These are phyloP conservation scores for Drosophila austrosaltans DNA, from an alignment of 2,888 invertebrate species.

Conservation along the genomic window DNA sequence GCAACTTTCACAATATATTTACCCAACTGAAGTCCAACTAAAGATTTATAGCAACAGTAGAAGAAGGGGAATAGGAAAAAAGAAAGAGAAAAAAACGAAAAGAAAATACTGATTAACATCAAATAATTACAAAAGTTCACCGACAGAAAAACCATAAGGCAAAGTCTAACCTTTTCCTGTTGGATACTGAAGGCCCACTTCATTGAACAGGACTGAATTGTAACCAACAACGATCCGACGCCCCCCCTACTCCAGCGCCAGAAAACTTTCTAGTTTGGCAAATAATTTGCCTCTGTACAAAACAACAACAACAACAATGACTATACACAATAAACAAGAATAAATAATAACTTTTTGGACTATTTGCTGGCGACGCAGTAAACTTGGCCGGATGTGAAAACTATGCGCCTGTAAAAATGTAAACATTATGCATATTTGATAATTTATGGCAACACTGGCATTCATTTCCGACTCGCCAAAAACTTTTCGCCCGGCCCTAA, in stretches of 20 bases:
- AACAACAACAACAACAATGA: constrained; percentile 15
- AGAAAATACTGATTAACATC: constrained; percentile 71
- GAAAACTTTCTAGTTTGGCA: constrained; percentile 67
- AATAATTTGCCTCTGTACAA: constrained; percentile 76
- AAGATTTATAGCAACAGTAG: constrained; percentile 67
- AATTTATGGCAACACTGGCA: constrained; percentile 82
- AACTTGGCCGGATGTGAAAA: constrained; percentile 60
- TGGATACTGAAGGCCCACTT: constrained; percentile 51
- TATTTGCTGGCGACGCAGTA: constrained; percentile 71
- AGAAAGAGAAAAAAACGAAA: neutral
- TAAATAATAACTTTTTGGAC: constrained; percentile 69
- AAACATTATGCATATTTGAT: constrained; percentile 80
- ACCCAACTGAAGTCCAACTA: constrained; percentile 11
- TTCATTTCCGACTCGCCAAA: constrained; percentile 69
- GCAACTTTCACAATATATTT: constrained; percentile 55
- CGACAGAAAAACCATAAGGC: constrained; percentile 65
- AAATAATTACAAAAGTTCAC: constrained; percentile 79
- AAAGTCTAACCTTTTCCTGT: constrained; percentile 30
- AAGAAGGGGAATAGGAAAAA: constrained; percentile 24
- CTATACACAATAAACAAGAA: constrained; percentile 79
- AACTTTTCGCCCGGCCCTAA: constrained; percentile 35
- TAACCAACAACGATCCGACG: no score
- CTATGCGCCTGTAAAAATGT: constrained; percentile 62
- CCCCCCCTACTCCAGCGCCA: constrained; percentile 6
- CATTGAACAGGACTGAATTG: constrained; percentile 48